These are phyloP conservation scores for Otis tarda DNA, from an alignment of 2,113 vertebrate genomes.

Conservation along the genomic window DNA sequence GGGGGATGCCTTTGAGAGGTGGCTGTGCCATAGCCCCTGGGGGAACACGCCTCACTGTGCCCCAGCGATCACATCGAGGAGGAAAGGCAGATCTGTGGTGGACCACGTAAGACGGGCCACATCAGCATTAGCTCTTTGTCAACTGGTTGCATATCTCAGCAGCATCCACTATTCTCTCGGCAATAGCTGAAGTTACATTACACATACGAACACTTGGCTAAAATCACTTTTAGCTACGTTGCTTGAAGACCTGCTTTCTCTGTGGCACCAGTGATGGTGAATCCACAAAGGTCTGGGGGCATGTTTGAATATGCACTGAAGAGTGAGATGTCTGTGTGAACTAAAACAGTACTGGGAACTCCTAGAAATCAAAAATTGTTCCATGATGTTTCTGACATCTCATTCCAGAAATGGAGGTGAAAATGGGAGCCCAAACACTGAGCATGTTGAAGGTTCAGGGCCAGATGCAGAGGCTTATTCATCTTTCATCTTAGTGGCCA, in stretches of 20 bases:
- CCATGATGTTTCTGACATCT: not conserved
- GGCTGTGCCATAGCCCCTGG: not conserved
- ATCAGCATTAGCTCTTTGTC: not conserved
- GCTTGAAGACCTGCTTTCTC: not conserved
- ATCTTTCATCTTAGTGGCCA: not conserved
- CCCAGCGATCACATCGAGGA: fast-evolving
- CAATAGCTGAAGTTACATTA: not conserved
- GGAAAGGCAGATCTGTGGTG: not conserved
- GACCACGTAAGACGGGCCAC: not conserved
- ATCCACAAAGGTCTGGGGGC: not conserved
- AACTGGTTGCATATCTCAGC: not conserved
- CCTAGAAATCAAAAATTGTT: not conserved
- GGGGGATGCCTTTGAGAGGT: not conserved
- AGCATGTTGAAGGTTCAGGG: fast-evolving
- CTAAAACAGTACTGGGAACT: not conserved
- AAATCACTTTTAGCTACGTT: not conserved
- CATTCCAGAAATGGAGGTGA: not conserved
- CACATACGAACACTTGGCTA: not conserved
- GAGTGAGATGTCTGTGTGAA: not conserved
- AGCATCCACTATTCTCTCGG: not conserved
- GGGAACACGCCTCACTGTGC: fast-evolving
- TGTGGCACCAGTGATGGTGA: not conserved
- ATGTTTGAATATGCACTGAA: not conserved
- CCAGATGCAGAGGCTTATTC: not conserved
- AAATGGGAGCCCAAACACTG: not conserved